Percentiles rank a stretch among this genome's conserved stretches.
Conservation (phyloP, 2,888 invertebrate genomes). For the Rhingia rostrata region DNA sequence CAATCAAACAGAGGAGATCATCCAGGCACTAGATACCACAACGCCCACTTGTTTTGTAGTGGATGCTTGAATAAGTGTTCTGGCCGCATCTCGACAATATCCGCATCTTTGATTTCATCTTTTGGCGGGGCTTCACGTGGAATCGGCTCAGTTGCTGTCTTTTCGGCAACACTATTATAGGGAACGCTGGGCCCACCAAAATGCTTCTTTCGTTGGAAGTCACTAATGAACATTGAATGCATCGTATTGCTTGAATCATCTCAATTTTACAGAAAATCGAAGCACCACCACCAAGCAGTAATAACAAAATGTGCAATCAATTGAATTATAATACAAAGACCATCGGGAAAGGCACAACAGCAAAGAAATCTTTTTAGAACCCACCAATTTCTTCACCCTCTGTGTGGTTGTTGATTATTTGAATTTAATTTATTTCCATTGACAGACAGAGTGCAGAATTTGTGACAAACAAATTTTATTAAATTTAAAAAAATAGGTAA, state of each 20-base stretch:
- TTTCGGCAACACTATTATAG: conserved; percentile 79
- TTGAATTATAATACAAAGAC: conserved; percentile 1
- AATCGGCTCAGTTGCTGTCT: conserved; percentile 69
- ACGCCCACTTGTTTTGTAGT: conserved; percentile 96
- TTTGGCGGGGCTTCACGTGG: conserved; percentile 76
- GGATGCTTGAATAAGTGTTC: conserved; percentile 94
- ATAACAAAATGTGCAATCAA: conserved; percentile 34
- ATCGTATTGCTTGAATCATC: conserved; percentile 42
- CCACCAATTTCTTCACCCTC: conserved; percentile 21
- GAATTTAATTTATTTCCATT: conserved; percentile 34
- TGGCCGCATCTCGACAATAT: conserved; percentile 83
- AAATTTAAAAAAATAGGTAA: too few relatives aligned
- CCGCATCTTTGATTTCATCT: conserved; percentile 78
- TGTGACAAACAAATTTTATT: background rate
- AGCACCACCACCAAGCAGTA: conserved; percentile 25
- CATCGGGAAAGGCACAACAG: conserved; percentile 10
- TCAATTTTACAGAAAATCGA: conserved; percentile 9
- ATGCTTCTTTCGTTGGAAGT: conserved; percentile 82
- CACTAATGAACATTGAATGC: conserved; percentile 80
- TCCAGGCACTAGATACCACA: conserved; percentile 94
- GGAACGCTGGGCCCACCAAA: conserved; percentile 80
- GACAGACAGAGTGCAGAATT: background rate
- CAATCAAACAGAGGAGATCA: conserved; percentile 91
- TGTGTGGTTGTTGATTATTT: background rate
- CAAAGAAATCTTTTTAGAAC: conserved; percentile 55